phyloP scores from a whole-genome alignment of 2,113 vertebrate genomes.

The Himantopus leucocephalus region DNA sequence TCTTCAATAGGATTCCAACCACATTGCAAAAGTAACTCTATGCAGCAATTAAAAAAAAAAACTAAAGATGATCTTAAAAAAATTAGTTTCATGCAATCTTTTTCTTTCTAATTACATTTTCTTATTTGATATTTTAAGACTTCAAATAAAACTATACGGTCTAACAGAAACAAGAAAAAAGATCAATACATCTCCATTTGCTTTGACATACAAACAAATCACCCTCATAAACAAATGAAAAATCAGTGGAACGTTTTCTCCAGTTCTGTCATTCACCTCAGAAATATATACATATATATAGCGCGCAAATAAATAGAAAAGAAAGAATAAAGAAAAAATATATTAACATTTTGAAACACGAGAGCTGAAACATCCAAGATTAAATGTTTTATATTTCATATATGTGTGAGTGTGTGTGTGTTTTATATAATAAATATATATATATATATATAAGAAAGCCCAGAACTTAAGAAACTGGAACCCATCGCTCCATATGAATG shows the following conservation, averaged over 20 bases:
- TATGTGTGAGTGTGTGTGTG: too few species aligned
- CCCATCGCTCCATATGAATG: rapidly evolving
- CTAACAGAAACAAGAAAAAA: background rate
- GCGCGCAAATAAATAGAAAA: background rate
- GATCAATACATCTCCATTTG: background rate
- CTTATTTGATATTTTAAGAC: background rate
- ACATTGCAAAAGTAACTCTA: background rate
- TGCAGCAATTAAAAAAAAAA: background rate
- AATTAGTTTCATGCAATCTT: background rate
- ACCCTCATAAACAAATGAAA: background rate
- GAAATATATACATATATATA: background rate
- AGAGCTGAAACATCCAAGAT: background rate
- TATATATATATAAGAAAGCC: background rate
- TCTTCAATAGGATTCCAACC: background rate
- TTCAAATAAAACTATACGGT: background rate
- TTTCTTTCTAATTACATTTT: background rate
- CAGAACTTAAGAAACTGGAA: background rate
- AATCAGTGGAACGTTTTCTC: background rate
- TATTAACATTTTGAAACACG: background rate
- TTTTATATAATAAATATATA: background rate
- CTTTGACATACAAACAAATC: background rate
- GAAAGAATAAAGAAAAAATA: background rate
- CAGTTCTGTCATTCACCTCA: background rate
- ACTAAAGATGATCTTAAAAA: background rate
- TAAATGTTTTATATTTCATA: background rate